Evolutionary conservation across 2,888 invertebrate species (phyloP).

Genomic region (Zaprionus lineosus): DNA sequence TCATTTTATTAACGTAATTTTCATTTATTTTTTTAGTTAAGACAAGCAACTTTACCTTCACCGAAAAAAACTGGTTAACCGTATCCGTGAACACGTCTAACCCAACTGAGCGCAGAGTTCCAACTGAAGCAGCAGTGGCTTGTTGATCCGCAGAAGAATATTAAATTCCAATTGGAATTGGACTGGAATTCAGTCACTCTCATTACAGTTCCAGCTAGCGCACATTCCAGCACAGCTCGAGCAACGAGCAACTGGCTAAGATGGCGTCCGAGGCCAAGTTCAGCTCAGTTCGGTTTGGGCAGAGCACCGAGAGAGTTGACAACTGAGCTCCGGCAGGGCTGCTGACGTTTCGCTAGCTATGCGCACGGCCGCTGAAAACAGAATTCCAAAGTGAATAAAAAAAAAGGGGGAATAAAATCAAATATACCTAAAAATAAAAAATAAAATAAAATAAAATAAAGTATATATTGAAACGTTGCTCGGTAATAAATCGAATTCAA

Average conservation of each 20-base stretch:
- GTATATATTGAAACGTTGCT: conserved; percentile 6
- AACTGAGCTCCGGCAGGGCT: conserved; percentile 48
- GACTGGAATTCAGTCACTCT: conserved; percentile 33
- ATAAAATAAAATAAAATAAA: conserved; percentile 17
- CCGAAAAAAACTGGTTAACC: background rate
- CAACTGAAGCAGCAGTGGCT: conserved; percentile 67
- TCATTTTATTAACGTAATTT: too few relatives aligned
- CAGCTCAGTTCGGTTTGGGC: conserved; percentile 74
- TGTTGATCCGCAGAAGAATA: conserved; percentile 21
- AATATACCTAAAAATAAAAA: conserved; percentile 27
- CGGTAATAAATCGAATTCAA: conserved; percentile 56
- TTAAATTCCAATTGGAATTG: conserved; percentile 52
- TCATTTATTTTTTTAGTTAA: background rate
- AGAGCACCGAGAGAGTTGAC: conserved; percentile 81
- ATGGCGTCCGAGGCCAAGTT: conserved; percentile 82
- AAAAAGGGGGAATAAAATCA: conserved; percentile 23
- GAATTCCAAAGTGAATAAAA: conserved; percentile 25
- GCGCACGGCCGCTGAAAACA: conserved; percentile 74
- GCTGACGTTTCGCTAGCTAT: conserved; percentile 59
- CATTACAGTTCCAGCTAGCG: conserved; percentile 33
- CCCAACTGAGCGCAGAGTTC: conserved; percentile 58
- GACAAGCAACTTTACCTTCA: conserved; percentile 1
- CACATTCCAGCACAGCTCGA: conserved; percentile 46
- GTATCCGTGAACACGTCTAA: conserved; percentile 68
- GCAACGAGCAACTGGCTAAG: conserved; percentile 70